Evolutionary conservation across 2,888 invertebrate genomes (phyloP).

Genomic region (Nomada ruficornis): DNA sequence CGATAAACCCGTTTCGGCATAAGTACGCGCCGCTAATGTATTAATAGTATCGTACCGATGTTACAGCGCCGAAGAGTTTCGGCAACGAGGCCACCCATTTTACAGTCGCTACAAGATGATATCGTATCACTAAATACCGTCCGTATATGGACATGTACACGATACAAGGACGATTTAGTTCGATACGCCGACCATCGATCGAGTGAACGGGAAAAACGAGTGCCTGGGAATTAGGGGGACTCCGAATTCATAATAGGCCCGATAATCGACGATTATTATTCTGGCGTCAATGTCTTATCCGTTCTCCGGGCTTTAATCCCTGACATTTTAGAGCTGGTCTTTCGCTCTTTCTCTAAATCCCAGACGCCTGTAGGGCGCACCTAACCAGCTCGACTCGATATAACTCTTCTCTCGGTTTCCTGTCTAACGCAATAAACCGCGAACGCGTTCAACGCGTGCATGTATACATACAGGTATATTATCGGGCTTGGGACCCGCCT

Average conservation of each 20-base stretch:
- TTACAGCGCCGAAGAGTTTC: not conserved
- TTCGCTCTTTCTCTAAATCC: constrained; percentile 36
- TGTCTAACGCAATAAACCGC: constrained; percentile 63
- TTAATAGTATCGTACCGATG: not conserved
- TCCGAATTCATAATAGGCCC: not conserved
- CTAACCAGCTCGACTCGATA: constrained; percentile 68
- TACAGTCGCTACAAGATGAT: not conserved
- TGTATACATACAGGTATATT: constrained; percentile 13
- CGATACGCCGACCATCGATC: not conserved
- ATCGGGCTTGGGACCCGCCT: constrained; percentile 46
- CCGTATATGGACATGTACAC: no score
- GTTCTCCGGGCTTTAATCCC: constrained; percentile 35
- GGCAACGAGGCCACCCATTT: no score
- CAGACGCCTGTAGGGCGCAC: constrained; percentile 60
- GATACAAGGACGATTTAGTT: no score
- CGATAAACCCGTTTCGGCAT: constrained; percentile 3
- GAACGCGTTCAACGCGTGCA: constrained; percentile 24
- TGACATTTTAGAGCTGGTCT: constrained; percentile 61
- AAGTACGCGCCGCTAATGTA: not conserved
- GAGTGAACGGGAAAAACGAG: not conserved
- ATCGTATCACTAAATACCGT: no score
- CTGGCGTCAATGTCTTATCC: constrained; percentile 18
- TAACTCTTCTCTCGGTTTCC: constrained; percentile 67
- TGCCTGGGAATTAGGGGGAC: not conserved
- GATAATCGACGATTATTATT: constrained; percentile 10